These are phyloP conservation scores for Sialia sialis DNA, from an alignment of 2,113 vertebrate species.

Conservation along the genomic window DNA sequence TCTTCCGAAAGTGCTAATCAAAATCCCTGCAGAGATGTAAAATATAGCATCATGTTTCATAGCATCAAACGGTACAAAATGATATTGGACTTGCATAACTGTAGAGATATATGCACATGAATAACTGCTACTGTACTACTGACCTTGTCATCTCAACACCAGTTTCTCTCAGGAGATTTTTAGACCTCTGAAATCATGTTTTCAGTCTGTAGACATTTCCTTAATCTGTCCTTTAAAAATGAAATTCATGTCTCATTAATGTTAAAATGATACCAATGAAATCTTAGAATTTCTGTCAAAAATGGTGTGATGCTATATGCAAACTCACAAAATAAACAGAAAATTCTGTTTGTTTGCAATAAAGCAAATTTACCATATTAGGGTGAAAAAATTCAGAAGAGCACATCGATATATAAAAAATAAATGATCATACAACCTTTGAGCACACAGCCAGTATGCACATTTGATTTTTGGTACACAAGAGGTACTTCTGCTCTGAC, in stretches of 20 bases:
- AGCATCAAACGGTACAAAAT: not conserved
- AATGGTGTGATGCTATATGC: not conserved
- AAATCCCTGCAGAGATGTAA: not conserved
- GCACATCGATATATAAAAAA: not conserved
- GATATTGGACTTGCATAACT: not conserved
- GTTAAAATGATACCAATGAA: not conserved
- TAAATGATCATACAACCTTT: not conserved
- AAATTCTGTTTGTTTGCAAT: not conserved
- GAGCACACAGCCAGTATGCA: not conserved
- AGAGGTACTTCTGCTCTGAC: not conserved
- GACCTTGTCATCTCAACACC: slow-evolving; percentile 63
- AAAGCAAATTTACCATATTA: not conserved
- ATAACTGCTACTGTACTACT: slow-evolving; percentile 19
- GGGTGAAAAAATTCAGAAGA: not conserved
- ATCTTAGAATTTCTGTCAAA: not conserved
- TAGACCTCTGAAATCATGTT: slow-evolving; percentile 65
- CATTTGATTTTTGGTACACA: not conserved
- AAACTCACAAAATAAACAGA: not conserved
- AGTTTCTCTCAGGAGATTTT: slow-evolving; percentile 55
- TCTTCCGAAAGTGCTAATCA: not conserved
- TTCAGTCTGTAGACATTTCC: slow-evolving; percentile 59
- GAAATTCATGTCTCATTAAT: slow-evolving; percentile 29
- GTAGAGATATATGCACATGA: not conserved
- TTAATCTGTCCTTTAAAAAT: slow-evolving; percentile 64
- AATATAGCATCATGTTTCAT: not conserved